Conservation (phyloP, 2,797 vertebrate species). For the Malurus splendens region DNA sequence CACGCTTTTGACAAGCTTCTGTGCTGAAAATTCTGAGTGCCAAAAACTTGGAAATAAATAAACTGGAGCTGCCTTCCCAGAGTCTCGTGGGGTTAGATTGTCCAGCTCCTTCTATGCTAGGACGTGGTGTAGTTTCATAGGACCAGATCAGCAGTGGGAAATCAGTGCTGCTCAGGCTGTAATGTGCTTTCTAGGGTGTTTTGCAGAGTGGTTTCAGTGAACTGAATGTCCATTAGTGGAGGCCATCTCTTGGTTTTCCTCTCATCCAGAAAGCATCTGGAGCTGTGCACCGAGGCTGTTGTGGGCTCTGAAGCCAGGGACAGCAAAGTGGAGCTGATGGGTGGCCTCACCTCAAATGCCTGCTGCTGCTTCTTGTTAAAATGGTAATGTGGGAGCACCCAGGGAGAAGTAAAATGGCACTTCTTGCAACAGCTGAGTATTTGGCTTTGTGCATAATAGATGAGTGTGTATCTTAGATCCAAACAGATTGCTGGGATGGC, state of each 20-base stretch:
- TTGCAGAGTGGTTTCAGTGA: background rate
- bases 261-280: background rate
- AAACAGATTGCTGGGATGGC: background rate
- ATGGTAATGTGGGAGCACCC: background rate
- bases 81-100: background rate
- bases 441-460: background rate
- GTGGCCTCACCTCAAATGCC: background rate
- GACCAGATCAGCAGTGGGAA: background rate
- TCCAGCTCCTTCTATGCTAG: background rate
- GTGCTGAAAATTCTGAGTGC: background rate
- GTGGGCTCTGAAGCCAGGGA: background rate
- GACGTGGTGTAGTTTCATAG: background rate
- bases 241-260: background rate
- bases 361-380: background rate
- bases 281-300: accelerated
- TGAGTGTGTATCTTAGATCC: background rate
- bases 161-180: background rate
- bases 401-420: background rate
- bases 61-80: background rate
- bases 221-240: background rate
- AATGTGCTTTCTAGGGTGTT: background rate
- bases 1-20: background rate
- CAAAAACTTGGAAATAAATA: constrained; percentile 1
- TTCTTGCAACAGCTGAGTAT: background rate
- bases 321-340: constrained; percentile 6